Base-by-base conservation (phyloP, 2,888 invertebrate species). In the Nomada goodeniana region DNA sequence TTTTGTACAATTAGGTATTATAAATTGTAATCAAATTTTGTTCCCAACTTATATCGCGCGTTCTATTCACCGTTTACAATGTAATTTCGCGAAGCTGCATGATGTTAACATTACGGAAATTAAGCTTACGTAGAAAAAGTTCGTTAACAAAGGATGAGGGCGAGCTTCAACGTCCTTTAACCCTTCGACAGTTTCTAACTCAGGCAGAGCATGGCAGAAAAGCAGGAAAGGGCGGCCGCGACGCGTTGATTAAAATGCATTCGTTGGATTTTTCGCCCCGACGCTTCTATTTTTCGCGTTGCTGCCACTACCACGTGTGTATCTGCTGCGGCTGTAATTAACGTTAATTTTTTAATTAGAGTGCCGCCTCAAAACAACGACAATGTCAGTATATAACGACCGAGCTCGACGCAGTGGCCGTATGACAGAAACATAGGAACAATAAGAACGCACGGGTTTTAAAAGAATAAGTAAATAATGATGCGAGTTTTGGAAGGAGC, bases 291-390 rank as follows among this genome's bases (percentile, higher is more conserved):
- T 47, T 79, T 80, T 64, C 80, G 70, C 74, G 71, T 77, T 73
- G 67, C 61, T 53, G 13, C 74, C 29, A 29, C 52, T 65, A 55
- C 13, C 64, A 72, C 65, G 59, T 82, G 69, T 50, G 87, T 65
- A 42, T 50, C 15, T n/a, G 65, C 76, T 42, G 75, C 47, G 52
- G 71, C 80, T 80, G 86, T 91, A 90, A 91, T 91, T 91, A 87
- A 89, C 88, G 89, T 86, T 90, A 89, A 89, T 91, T 91, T 91
- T 91, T 91, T 88, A 90, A 91, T 91, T 90, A 91, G 86, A 89
- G 88, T 80, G 86, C 78, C 83, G 75, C 77, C 71, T 76, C 74
- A 74, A 76, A 81, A 84, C 87, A 83, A 76, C 86, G 78, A 87
- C 87, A 85, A 85, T 76, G 80, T 72, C 79, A 59, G 29, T 44